A percentile compares a stretch with the other conserved stretches of the same genome.
These are phyloP conservation scores for Dione juno DNA, from an alignment of 2,888 invertebrate genomes.

Conservation along the genomic window DNA sequence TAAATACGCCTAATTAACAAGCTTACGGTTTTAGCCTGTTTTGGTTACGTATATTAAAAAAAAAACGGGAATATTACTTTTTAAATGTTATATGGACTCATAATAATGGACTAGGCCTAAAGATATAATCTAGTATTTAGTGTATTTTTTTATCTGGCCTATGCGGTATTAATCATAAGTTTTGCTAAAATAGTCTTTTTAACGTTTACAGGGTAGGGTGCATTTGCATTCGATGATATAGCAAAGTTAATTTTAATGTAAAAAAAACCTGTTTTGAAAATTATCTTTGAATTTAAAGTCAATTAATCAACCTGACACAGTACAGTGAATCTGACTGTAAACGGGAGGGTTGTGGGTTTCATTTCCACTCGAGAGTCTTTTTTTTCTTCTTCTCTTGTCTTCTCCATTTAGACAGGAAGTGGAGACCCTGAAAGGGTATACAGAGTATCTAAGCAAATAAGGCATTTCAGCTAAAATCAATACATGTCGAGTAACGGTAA, in stretches of 20 bases:
- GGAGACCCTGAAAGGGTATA: no score
- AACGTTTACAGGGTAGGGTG: background rate
- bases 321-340: no score
- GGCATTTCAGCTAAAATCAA: background rate
- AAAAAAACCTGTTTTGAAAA: no score
- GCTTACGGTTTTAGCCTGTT: constrained; percentile 34
- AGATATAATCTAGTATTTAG: background rate
- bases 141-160: background rate
- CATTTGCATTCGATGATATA: no score
- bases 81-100: background rate
- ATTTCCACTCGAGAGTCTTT: no score
- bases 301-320: no score
- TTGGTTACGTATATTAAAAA: constrained; percentile 21
- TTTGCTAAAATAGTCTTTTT: background rate
- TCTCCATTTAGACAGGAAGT: no score
- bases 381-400: no score
- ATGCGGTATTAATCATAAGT: background rate
- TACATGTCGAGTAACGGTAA: background rate
- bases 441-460: no score
- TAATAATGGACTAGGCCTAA: background rate
- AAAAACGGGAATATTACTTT: background rate
- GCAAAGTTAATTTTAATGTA: no score
- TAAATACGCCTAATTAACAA: constrained; percentile 46
- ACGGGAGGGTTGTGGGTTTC: no score
- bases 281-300: no score